Percentiles rank a stretch among this genome's conserved stretches.
These are phyloP conservation scores for Trypoxylus dichotomus DNA, from an alignment of 1,140 invertebrate species.

Conservation along the genomic window DNA sequence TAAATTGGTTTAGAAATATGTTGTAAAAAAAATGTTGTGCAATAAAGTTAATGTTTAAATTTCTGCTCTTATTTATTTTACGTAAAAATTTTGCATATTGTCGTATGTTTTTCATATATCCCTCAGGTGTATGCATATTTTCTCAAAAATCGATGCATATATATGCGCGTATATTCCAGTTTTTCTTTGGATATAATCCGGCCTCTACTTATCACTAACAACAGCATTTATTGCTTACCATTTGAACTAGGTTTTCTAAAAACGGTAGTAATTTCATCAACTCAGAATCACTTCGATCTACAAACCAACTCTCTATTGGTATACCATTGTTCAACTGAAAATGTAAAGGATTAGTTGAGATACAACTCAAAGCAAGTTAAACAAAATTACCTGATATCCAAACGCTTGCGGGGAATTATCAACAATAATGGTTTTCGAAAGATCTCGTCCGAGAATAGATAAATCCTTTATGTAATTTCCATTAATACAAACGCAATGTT, in stretches of 20 bases:
- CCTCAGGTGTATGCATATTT: no score
- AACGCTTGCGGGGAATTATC: conserved; percentile 94
- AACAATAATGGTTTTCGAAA: conserved; percentile 89
- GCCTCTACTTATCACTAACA: no score
- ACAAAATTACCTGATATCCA: conserved; percentile 73
- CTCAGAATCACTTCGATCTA: conserved; percentile 87
- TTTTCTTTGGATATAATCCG: no score
- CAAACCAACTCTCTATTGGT: conserved; percentile 97
- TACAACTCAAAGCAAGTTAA: neutral
- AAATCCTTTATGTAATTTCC: conserved; percentile 98
- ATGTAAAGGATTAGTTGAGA: neutral
- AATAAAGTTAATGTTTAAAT: no score
- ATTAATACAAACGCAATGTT: conserved; percentile 94
- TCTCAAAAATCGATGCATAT: no score
- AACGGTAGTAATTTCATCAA: conserved; percentile 92
- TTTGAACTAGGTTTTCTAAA: conserved; percentile 80
- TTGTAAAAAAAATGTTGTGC: no score
- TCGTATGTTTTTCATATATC: no score
- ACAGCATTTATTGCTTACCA: conserved; percentile 49
- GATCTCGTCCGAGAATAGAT: conserved; percentile 88
- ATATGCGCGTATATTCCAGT: no score
- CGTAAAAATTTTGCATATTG: no score
- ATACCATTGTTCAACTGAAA: conserved; percentile 94
- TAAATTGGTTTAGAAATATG: no score
- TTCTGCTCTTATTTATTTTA: no score